Base-by-base conservation (phyloP, 92 coral and sea anemone species). In the Siderastrea radians region DNA sequence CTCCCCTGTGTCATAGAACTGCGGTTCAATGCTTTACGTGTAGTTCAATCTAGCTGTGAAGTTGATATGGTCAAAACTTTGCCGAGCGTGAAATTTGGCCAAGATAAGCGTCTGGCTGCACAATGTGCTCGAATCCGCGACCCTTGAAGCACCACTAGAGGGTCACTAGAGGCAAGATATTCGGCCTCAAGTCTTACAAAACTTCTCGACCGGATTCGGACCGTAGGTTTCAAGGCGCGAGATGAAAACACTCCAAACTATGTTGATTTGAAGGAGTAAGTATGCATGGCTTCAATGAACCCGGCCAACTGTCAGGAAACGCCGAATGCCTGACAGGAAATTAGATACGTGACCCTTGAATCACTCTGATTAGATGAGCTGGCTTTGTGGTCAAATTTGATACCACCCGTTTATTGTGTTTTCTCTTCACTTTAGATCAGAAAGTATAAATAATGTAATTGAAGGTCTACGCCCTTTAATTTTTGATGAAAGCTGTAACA, bases 261-360 rank as follows among this genome's bases (percentile, higher is more conserved):
- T 82, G 91, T 82, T 87, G 89, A 68, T 87, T 61, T 86, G 78
- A 74, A 66, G 93, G 93, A 78, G 78, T 85, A 66, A 84, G 62
- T 2, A 46, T 74, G 70, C 86, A 89, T 89, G 82, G 88, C 79
- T 79, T 81, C 85, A 43, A 13, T 49, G 83, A 73, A 49, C 55
- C 45, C 66, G 81, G 72, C 81, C 83, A 90, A 84, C 75, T 84
- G 95, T 64, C 95, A 92, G 78, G 91, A 78, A 85, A 54, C 87
- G 88, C 68, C 58, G 61, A 89, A 89, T 88, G 91, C 68, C 88
- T 80, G 82, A 68, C 91, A 81, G 90, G 94, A 92, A 92, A 92
- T 83, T 45, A 49, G 95, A 92, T 89, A 88, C 63, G 46, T 47
- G 59, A 67, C 86, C 81, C 57, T 69, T 46, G 55, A 64, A 8